These are phyloP conservation scores for Squalus acanthias DNA, from an alignment of 2,797 vertebrate genomes.

Conservation along the genomic window DNA sequence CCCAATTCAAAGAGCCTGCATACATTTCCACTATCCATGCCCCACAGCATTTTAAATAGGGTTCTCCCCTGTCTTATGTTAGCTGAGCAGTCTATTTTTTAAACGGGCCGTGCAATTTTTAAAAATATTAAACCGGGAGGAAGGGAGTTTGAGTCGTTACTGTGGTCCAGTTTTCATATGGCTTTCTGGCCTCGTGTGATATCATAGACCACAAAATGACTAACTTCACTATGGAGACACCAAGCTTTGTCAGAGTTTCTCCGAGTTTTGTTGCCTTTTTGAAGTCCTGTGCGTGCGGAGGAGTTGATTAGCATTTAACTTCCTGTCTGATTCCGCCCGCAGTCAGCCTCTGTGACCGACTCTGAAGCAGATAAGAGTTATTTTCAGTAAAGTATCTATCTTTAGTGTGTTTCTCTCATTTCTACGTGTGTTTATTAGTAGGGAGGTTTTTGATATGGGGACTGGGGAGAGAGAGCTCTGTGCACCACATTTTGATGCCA, in stretches of 20 bases:
- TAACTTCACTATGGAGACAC: background rate
- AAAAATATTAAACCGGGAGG: background rate
- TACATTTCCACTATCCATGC: background rate
- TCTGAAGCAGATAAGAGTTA: background rate
- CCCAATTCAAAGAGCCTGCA: background rate
- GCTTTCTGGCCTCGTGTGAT: background rate
- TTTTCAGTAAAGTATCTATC: background rate
- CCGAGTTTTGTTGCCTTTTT: background rate
- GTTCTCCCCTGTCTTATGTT: background rate
- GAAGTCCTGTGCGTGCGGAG: background rate
- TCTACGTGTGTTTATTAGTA: background rate
- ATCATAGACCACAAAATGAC: background rate
- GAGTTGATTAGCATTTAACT: background rate
- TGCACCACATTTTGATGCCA: background rate
- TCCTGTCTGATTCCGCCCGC: background rate
- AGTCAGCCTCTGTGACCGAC: background rate
- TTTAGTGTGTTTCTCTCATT: conserved; percentile 15
- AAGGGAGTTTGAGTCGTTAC: background rate
- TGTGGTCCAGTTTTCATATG: background rate
- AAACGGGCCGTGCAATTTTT: background rate
- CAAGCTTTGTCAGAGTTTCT: background rate
- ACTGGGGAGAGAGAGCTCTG: too few species aligned
- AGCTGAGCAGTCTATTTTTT: background rate
- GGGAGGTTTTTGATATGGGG: background rate
- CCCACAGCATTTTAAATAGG: background rate